A percentile compares a stretch with the other conserved stretches of the same genome.
phyloP scores from a whole-genome alignment of 2,797 vertebrate species.

The Brachymystax lenok region DNA sequence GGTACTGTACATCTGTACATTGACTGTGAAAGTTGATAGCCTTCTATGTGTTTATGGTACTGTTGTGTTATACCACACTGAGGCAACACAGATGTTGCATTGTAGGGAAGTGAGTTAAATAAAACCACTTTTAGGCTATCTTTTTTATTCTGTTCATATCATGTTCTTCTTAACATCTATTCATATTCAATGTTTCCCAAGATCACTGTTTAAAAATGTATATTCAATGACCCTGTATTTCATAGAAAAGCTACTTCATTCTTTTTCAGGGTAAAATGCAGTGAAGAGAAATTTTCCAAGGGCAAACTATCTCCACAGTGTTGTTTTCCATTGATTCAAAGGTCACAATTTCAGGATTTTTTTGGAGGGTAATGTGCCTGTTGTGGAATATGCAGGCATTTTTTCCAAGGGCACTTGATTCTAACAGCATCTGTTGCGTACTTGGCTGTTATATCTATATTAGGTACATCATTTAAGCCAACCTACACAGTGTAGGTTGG shows the following conservation, averaged over 20 bases:
- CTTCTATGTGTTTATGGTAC: neutral
- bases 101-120: too few relatives aligned
- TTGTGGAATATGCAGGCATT: constrained; percentile 17
- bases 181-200: neutral
- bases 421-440: neutral
- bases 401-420: too few relatives aligned
- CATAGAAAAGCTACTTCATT: neutral
- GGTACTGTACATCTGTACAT: neutral
- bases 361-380: constrained; percentile 17
- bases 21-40: neutral
- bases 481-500: neutral
- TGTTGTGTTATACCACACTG: neutral
- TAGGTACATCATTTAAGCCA: neutral
- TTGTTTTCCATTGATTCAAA: constrained; percentile 63
- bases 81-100: neutral
- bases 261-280: neutral
- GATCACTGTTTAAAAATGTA: neutral
- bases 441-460: neutral
- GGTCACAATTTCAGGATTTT: constrained; percentile 56
- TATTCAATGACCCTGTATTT: neutral
- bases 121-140: neutral
- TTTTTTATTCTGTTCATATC: neutral
- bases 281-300: neutral
- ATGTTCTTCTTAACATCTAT: neutral
- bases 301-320: constrained; percentile 50